phyloP scores from a whole-genome alignment of 2,113 vertebrate species.

The Riparia riparia region DNA sequence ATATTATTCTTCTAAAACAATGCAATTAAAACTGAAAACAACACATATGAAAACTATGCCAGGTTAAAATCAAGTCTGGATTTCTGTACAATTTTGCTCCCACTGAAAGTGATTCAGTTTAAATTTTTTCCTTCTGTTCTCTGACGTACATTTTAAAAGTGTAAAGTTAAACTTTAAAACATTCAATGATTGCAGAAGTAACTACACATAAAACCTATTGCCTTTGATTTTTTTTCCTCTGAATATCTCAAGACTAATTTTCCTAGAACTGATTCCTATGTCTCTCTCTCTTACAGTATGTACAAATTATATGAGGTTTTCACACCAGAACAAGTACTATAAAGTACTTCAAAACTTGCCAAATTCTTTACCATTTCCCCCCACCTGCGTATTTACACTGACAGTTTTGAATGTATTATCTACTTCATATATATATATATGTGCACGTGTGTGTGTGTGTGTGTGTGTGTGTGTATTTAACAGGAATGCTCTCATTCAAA shows the following conservation, averaged over 20 bases:
- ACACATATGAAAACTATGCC: background rate
- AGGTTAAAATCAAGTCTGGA: background rate
- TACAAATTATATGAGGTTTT: background rate
- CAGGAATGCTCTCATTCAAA: background rate
- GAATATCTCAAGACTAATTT: background rate
- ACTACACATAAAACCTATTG: conserved; percentile 6
- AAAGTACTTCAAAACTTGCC: accelerated
- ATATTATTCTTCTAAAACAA: background rate
- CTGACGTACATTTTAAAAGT: background rate
- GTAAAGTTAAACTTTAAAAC: background rate
- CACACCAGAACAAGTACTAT: background rate
- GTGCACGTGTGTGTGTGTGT: no score
- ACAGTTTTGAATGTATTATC: background rate
- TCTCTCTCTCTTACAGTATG: background rate
- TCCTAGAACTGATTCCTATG: background rate
- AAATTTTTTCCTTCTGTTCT: conserved; percentile 7
- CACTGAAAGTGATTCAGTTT: background rate
- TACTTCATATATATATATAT: background rate
- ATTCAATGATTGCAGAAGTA: conserved; percentile 2
- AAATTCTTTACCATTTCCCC: accelerated
- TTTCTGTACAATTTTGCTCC: background rate
- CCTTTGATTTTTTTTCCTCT: background rate
- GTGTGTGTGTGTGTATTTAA: no score
- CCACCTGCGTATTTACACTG: background rate
- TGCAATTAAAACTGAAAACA: background rate